Base-by-base conservation (phyloP, 2,888 invertebrate genomes). In the Pristionchus fissidentatus region DNA sequence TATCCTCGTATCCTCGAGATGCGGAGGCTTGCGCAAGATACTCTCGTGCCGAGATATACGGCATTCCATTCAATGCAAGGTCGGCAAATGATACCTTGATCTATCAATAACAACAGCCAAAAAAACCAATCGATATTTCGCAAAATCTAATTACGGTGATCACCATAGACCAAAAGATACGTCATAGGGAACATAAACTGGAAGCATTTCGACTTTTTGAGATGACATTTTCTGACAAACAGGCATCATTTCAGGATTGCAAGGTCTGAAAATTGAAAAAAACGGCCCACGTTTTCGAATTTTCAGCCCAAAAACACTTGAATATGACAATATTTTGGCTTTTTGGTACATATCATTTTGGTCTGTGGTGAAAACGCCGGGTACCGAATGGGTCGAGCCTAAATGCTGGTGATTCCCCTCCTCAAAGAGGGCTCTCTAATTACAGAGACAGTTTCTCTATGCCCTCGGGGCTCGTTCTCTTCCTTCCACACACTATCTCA, bases 21-120 rank as follows among this genome's bases (percentile, higher is more conserved):
- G 38, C 38, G 15, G 22, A 13, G 70, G 43, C 70, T 70, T 70
- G 70, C 70, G 70, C 70, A 70, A 70, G 70, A 38, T 41, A 70
- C 41, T 70, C 26, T 26, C n/a, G 70, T 15, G 41, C 8, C 26
- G 41, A 70, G 41, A 70, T 70, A 70, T 70, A 70, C 70, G 70
- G 70, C 70, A 70, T 70, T 70, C 70, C 70, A 41, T 35, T 26
- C 4, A 41, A 41, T 70, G 26, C 43, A 70, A 70, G 70, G 70
- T 41, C 70, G 70, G 41, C 35, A 35, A 38, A 66, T n/a, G 66
- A 66, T 66, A 66, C 22, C 38, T 22, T 10, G 38, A 66, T 38
- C 7, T 41, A 70, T 41, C 70, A 70, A 70, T 70, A 22, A 32
- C 29, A 26, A 38, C 35, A 66, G 26, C 8, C 66, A n/a, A n/a